Evolutionary conservation across 2,888 invertebrate genomes (phyloP).

Genomic region (Fragum fragum): DNA sequence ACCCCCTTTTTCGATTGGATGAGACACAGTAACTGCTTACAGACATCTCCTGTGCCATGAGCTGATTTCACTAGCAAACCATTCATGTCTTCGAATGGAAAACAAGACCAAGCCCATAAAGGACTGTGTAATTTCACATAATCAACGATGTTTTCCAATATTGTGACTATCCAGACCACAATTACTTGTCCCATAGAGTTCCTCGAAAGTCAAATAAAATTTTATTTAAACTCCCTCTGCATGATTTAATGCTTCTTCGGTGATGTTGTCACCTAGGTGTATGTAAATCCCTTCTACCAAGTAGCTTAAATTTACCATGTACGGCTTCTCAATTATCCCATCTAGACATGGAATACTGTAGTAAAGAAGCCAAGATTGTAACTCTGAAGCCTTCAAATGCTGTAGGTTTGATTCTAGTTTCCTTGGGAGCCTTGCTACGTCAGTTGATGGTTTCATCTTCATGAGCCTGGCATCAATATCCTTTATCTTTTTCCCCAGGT

Average conservation of each 20-base stretch:
- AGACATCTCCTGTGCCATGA: slow-evolving; percentile 31
- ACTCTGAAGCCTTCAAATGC: slow-evolving; percentile 50
- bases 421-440: slow-evolving; percentile 36
- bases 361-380: slow-evolving; percentile 45
- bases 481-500: slow-evolving; percentile 24
- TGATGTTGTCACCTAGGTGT: slow-evolving; percentile 33
- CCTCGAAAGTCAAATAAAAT: neutral
- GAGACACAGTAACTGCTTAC: neutral
- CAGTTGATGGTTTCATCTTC: slow-evolving; percentile 43
- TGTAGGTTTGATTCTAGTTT: slow-evolving; percentile 28
- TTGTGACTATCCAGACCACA: slow-evolving; percentile 35
- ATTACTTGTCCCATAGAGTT: slow-evolving; percentile 17
- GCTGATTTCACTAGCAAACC: slow-evolving; percentile 8
- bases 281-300: slow-evolving; percentile 46
- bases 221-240: neutral
- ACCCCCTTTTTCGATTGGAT: neutral
- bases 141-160: slow-evolving; percentile 27
- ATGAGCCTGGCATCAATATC: slow-evolving; percentile 19
- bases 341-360: slow-evolving; percentile 40
- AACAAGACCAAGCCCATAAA: slow-evolving; percentile 52
- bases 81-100: slow-evolving; percentile 45
- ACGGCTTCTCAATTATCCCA: slow-evolving; percentile 26
- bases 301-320: slow-evolving; percentile 29
- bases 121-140: slow-evolving; percentile 36
- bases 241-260: slow-evolving; percentile 1